These are phyloP conservation scores for Charanyca ferruginea DNA, from an alignment of 2,888 invertebrate species.

Conservation along the genomic window DNA sequence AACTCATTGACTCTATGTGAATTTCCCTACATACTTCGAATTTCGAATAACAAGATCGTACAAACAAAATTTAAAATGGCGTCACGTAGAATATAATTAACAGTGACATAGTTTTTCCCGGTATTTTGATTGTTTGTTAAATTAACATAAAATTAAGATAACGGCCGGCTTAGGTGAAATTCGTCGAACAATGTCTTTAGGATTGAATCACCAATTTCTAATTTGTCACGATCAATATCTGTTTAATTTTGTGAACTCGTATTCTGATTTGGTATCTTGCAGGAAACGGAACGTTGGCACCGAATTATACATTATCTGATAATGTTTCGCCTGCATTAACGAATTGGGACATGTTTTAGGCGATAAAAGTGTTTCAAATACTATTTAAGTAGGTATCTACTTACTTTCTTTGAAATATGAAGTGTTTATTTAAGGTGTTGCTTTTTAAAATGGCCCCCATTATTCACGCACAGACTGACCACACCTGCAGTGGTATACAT, in stretches of 20 bases:
- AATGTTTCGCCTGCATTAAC: constrained; percentile 49
- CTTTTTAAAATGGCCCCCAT: constrained; percentile 24
- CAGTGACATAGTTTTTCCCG: constrained; percentile 46
- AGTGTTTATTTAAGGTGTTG: constrained; percentile 19
- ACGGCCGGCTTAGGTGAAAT: constrained; percentile 40
- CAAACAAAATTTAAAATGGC: constrained; percentile 23
- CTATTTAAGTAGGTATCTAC: constrained; percentile 2
- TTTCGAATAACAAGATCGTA: constrained; percentile 17
- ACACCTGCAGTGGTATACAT: constrained; percentile 11
- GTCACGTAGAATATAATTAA: constrained; percentile 40
- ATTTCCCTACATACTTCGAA: constrained; percentile 19
- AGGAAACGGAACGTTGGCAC: constrained; percentile 52
- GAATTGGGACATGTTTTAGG: constrained; percentile 54
- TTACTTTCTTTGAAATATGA: constrained; percentile 13
- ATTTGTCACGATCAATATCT: constrained; percentile 48
- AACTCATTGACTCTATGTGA: constrained; percentile 12
- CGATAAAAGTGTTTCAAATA: constrained; percentile 49
- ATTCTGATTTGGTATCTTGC: constrained; percentile 43
- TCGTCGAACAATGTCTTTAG: constrained; percentile 63
- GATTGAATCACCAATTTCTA: constrained; percentile 61
- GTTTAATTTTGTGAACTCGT: constrained; percentile 44
- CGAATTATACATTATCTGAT: constrained; percentile 58
- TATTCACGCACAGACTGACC: constrained; percentile 13
- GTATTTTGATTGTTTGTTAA: constrained; percentile 33
- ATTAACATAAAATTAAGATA: constrained; percentile 54